Percentiles rank a stretch among this genome's conserved stretches.
Conservation (phyloP, 1,140 invertebrate genomes). For the Drosophila willistoni region DNA sequence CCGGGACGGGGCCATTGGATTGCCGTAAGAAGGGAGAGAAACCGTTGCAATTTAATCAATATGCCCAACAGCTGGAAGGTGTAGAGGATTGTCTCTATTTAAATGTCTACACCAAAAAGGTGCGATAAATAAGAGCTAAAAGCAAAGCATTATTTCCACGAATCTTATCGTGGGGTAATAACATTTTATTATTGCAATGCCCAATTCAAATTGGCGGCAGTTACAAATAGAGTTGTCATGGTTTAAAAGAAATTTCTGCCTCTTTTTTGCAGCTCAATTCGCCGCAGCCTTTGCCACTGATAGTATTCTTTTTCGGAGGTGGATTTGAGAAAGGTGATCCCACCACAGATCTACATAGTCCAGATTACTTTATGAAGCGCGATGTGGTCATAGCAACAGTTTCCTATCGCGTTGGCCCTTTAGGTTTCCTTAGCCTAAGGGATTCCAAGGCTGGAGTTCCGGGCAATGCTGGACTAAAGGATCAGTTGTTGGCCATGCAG, state of each 20-base stretch:
- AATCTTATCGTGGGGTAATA: not conserved
- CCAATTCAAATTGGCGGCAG: not conserved
- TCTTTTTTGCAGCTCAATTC: constrained; percentile 44
- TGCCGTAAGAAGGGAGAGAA: constrained; percentile 50
- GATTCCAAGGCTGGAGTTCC: constrained; percentile 81
- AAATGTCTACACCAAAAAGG: constrained; percentile 84
- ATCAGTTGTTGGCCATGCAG: constrained; percentile 83
- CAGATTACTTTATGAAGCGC: constrained; percentile 85
- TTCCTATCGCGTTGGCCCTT: constrained; percentile 83
- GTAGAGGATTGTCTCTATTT: constrained; percentile 85
- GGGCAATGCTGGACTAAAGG: constrained; percentile 85
- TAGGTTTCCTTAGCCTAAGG: constrained; percentile 85
- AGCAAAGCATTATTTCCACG: not conserved
- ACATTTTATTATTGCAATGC: not conserved
- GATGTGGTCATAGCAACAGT: constrained; percentile 83
- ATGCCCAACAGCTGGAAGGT: constrained; percentile 48
- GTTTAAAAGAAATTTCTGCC: too few species aligned
- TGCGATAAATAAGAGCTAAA: constrained; percentile 35
- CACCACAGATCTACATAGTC: constrained; percentile 73
- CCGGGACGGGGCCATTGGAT: constrained; percentile 76
- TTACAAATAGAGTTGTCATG: not conserved
- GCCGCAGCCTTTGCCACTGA: constrained; percentile 52
- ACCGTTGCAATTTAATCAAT: constrained; percentile 64
- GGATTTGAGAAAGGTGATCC: constrained; percentile 85
- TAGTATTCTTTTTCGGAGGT: constrained; percentile 87